These are phyloP conservation scores for Darevskia mixta DNA, from an alignment of 2,797 vertebrate genomes.

Conservation along the genomic window DNA sequence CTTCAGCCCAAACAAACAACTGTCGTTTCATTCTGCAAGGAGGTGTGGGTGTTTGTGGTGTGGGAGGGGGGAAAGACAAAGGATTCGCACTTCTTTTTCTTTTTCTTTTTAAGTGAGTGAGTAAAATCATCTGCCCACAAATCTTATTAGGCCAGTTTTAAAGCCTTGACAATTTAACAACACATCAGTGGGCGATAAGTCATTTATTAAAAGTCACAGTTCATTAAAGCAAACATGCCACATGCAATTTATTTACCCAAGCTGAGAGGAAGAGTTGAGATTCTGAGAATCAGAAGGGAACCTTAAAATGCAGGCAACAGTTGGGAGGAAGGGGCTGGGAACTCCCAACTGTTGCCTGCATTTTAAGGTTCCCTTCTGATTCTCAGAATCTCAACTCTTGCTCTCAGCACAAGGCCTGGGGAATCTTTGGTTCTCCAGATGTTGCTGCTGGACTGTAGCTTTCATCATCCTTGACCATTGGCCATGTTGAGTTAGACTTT, in stretches of 20 bases:
- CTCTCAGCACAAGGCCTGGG: no score
- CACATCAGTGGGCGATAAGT: slow-evolving; percentile 80
- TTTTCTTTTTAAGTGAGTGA: slow-evolving; percentile 56
- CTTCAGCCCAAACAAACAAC: slow-evolving; percentile 82
- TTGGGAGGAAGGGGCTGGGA: not conserved
- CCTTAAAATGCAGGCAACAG: not conserved
- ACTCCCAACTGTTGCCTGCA: no score
- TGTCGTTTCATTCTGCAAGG: slow-evolving; percentile 78
- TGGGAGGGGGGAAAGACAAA: not conserved
- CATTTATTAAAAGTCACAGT: slow-evolving; percentile 85
- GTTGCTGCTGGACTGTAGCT: no score
- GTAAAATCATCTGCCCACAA: slow-evolving; percentile 77
- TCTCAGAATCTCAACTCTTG: no score
- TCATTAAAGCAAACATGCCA: slow-evolving; percentile 82
- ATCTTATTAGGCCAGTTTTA: slow-evolving; percentile 84
- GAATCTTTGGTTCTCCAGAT: no score
- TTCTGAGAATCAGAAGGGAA: slow-evolving; percentile 30
- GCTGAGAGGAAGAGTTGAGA: slow-evolving; percentile 25
- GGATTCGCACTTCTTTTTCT: slow-evolving; percentile 63
- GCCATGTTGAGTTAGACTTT: no score
- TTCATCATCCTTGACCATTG: no score
- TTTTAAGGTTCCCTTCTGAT: no score
- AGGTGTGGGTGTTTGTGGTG: not conserved
- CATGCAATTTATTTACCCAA: slow-evolving; percentile 78
- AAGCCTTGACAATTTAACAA: slow-evolving; percentile 83